Evolutionary conservation across 2,797 vertebrate genomes (phyloP).

Genomic region (Micropoecilia bifurca): DNA sequence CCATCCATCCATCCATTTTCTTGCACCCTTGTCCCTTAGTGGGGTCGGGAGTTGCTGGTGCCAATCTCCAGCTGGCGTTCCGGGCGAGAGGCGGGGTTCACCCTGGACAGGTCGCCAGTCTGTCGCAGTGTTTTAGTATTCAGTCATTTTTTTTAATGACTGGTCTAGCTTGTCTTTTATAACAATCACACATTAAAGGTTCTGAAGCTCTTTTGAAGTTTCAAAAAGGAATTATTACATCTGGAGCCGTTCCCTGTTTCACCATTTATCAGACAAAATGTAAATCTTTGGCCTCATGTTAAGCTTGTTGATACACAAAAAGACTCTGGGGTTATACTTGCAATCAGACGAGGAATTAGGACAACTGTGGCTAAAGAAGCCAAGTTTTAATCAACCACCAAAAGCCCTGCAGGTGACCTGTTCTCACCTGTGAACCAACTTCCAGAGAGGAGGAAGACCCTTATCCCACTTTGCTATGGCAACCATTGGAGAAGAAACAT

Average conservation of each 20-base stretch:
- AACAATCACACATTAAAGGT: background rate
- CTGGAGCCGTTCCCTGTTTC: background rate
- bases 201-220: background rate
- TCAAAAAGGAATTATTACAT: background rate
- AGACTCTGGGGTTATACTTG: background rate
- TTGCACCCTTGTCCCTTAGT: no score
- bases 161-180: background rate
- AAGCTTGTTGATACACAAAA: background rate
- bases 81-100: no score
- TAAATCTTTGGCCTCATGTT: background rate
- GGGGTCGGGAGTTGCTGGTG: no score
- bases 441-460: background rate
- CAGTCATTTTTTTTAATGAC: background rate
- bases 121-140: background rate
- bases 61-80: no score
- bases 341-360: background rate
- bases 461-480: background rate
- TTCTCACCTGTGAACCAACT: background rate
- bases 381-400: background rate
- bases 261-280: background rate
- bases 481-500: background rate
- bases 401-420: background rate
- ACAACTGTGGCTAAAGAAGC: background rate
- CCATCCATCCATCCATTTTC: no score
- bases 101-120: no score